phyloP scores from a whole-genome alignment of 2,888 invertebrate genomes.

The Icerya purchasi region DNA sequence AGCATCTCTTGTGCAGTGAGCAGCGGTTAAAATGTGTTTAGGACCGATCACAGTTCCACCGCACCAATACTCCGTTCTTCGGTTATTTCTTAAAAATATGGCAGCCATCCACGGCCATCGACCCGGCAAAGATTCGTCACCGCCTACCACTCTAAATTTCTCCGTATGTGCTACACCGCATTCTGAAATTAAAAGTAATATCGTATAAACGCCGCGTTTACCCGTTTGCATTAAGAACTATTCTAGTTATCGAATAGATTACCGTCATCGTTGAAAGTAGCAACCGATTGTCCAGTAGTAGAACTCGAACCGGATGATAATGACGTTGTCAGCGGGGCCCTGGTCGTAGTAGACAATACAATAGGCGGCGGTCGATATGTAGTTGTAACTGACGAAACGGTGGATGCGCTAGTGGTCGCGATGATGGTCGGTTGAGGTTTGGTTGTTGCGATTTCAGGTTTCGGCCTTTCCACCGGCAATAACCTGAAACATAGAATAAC shows the following conservation, averaged over 20 bases:
- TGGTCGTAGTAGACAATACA: conserved; percentile 7
- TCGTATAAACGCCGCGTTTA: too few relatives aligned
- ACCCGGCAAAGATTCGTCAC: conserved; percentile 59
- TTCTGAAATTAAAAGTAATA: conserved; percentile 35
- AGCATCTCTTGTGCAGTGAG: conserved; percentile 47
- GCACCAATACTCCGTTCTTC: conserved; percentile 29
- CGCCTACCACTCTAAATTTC: conserved; percentile 76
- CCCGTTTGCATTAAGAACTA: too few relatives aligned
- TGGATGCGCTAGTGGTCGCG: conserved; percentile 25
- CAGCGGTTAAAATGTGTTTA: conserved; percentile 21
- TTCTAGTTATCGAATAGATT: too few relatives aligned
- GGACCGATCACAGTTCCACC: conserved; percentile 21
- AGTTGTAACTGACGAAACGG: conserved; percentile 24
- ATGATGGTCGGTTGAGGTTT: conserved; percentile 30
- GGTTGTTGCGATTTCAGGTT: conserved; percentile 7
- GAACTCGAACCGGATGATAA: background rate
- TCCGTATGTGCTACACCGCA: conserved; percentile 65
- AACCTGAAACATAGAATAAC: too few relatives aligned
- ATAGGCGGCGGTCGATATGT: conserved; percentile 16
- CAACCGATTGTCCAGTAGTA: too few relatives aligned
- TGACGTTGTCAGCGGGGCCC: conserved; percentile 5
- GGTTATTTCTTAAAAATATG: conserved; percentile 66
- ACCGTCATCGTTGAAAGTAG: conserved; percentile 6
- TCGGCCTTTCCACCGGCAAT: conserved; percentile 1
- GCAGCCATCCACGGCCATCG: conserved; percentile 96